Evolutionary conservation across 2,888 invertebrate genomes (phyloP).

Genomic region (Aromia moschata): DNA sequence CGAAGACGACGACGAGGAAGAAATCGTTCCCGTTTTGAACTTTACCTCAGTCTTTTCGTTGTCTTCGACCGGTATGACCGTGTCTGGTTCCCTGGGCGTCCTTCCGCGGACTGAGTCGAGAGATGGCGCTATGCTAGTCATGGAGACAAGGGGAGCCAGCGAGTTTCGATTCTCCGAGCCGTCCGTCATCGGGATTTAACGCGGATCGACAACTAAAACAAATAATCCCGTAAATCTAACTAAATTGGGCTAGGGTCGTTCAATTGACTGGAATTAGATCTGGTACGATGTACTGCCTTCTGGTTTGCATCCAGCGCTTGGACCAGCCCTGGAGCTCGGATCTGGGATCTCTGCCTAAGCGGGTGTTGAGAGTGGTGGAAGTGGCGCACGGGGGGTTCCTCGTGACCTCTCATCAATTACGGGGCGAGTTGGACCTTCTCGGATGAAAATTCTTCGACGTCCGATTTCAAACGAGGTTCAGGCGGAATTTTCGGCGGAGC

Average conservation of each 20-base stretch:
- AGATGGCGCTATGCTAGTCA: slow-evolving; percentile 42
- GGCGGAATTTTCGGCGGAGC: not conserved
- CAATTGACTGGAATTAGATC: slow-evolving; percentile 45
- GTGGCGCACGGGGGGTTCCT: slow-evolving; percentile 66
- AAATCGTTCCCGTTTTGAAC: slow-evolving; percentile 36
- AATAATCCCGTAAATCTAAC: slow-evolving; percentile 8
- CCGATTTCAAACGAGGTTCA: slow-evolving; percentile 17
- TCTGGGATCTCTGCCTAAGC: slow-evolving; percentile 68
- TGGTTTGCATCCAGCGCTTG: slow-evolving; percentile 54
- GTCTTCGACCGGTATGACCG: slow-evolving; percentile 26
- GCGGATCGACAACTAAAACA: slow-evolving; percentile 13
- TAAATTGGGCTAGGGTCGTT: slow-evolving; percentile 21
- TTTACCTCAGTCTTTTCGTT: slow-evolving; percentile 42
- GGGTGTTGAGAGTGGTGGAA: slow-evolving; percentile 66
- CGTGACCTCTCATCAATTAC: slow-evolving; percentile 69
- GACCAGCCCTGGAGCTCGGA: slow-evolving; percentile 67
- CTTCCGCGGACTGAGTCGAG: slow-evolving; percentile 45
- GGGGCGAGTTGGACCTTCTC: slow-evolving; percentile 39
- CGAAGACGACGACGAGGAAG: slow-evolving; percentile 28
- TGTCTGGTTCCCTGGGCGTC: slow-evolving; percentile 27
- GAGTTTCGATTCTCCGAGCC: slow-evolving; percentile 34
- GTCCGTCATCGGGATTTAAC: slow-evolving; percentile 25
- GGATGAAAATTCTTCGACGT: slow-evolving; percentile 17
- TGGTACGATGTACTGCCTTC: slow-evolving; percentile 31
- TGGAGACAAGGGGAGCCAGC: slow-evolving; percentile 36